Conservation (phyloP, 2,113 vertebrate genomes). For the Myocastor coypus region DNA sequence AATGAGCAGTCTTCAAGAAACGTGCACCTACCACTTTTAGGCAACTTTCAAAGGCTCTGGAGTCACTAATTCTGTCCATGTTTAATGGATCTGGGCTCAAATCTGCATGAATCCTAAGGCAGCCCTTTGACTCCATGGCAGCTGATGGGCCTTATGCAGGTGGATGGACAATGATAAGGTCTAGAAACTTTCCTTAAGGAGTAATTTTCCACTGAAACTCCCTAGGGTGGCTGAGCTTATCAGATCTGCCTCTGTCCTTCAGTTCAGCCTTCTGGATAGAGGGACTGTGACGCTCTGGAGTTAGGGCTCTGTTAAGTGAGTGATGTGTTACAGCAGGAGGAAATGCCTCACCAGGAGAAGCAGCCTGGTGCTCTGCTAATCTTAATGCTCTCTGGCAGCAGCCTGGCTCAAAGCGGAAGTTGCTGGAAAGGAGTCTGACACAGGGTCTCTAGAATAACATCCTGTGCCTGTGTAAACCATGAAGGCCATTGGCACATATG, state of each 20-base stretch:
- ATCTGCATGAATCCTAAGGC: not conserved
- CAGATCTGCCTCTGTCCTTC: not conserved
- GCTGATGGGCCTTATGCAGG: not conserved
- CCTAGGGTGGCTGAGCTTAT: not conserved
- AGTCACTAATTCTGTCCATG: not conserved
- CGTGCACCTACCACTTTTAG: not conserved
- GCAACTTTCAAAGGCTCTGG: not conserved
- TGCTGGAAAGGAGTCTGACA: not conserved
- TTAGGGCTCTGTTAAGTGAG: not conserved
- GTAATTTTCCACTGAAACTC: not conserved
- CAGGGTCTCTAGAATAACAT: constrained; percentile 1
- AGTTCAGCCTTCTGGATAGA: not conserved
- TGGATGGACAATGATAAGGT: not conserved
- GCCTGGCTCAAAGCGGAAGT: constrained; percentile 7
- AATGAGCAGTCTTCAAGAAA: not conserved
- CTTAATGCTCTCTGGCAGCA: constrained; percentile 27
- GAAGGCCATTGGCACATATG: not conserved
- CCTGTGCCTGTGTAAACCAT: not conserved
- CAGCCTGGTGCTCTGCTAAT: not conserved
- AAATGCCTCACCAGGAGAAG: constrained; percentile 47
- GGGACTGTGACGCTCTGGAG: not conserved
- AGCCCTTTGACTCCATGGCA: not conserved
- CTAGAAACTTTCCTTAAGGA: not conserved
- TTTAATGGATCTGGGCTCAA: not conserved
- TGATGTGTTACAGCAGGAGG: not conserved